Percentiles rank a stretch among this genome's conserved stretches.
Conservation (phyloP, 2,113 vertebrate species). For the Actinemys pallida region DNA sequence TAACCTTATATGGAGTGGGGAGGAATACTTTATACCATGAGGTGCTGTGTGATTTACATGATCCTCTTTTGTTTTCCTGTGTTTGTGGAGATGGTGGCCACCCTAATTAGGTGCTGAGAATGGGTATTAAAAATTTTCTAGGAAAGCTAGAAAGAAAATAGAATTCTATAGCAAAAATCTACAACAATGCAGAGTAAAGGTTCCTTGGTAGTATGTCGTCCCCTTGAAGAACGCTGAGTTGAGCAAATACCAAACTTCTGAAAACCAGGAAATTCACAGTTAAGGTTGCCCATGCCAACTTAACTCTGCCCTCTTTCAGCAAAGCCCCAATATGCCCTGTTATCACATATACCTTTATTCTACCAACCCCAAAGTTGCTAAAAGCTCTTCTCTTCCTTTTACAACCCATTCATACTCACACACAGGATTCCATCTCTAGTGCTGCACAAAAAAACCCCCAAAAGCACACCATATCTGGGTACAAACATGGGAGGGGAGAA, state of each 20-base stretch:
- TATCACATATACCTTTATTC: background rate
- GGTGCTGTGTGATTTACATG: background rate
- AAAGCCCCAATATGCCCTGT: background rate
- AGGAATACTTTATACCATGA: background rate
- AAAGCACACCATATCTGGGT: too few species aligned
- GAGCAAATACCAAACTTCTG: background rate
- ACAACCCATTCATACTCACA: background rate
- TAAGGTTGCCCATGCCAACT: background rate
- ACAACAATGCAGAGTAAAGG: background rate
- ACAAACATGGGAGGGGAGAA: too few species aligned
- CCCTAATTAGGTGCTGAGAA: background rate
- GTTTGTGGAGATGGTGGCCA: background rate
- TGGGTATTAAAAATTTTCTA: background rate
- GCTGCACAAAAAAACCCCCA: background rate
- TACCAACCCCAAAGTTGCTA: background rate
- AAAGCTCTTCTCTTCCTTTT: background rate
- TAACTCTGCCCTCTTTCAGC: background rate
- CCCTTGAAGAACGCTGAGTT: background rate
- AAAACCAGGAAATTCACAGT: background rate
- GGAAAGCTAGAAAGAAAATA: background rate
- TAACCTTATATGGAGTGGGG: background rate
- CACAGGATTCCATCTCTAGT: background rate
- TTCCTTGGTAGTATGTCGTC: background rate
- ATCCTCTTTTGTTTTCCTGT: constrained; percentile 1
- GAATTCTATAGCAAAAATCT: background rate